Percentiles rank a stretch among this genome's conserved stretches.
Evolutionary conservation across 2,797 vertebrate genomes (phyloP).

Genomic region (Ataeniobius toweri): DNA sequence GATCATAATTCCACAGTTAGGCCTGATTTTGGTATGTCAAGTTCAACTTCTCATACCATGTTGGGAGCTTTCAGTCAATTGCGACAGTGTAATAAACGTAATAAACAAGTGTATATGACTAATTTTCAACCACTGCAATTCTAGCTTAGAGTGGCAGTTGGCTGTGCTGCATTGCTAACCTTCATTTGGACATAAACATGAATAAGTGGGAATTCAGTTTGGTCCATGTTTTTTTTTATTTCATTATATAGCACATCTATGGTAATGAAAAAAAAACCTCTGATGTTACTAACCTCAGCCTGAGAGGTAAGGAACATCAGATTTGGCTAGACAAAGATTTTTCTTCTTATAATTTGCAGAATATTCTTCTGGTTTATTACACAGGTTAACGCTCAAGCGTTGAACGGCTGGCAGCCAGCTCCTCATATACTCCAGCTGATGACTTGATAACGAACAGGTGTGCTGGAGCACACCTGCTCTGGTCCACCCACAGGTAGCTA

Average conservation of each 20-base stretch:
- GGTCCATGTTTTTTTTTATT: background rate
- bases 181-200: background rate
- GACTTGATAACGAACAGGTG: no score
- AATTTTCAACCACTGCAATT: no score
- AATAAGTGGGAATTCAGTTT: background rate
- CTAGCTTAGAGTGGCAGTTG: no score
- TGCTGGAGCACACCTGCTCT: no score
- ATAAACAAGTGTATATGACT: background rate
- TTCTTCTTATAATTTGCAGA: background rate
- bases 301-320: no score
- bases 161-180: background rate
- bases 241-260: background rate
- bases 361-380: no score
- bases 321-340: background rate
- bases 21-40: background rate
- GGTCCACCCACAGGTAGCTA: no score
- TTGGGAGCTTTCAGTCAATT: background rate
- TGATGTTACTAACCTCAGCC: no score
- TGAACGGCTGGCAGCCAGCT: no score
- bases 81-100: background rate
- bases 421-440: no score
- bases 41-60: background rate
- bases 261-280: no score
- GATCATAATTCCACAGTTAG: background rate
- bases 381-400: no score